phyloP scores from a whole-genome alignment of 2,797 vertebrate species.

The Phrynocephalus forsythii region DNA sequence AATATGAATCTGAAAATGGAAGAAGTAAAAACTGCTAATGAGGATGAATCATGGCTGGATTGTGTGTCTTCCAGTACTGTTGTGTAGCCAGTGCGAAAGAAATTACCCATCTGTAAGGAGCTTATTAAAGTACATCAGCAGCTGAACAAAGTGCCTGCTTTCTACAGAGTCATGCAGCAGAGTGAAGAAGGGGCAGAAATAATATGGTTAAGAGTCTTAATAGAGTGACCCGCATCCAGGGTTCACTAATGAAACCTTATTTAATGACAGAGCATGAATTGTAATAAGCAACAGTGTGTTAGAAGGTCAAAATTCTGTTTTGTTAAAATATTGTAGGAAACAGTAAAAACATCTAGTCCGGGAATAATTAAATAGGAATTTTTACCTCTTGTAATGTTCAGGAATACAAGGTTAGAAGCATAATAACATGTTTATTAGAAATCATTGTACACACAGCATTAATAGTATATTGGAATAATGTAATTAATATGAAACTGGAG shows the following conservation, averaged over 20 bases:
- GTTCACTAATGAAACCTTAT: conserved; percentile 7
- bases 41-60: not conserved
- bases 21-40: not conserved
- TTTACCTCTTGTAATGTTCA: not conserved
- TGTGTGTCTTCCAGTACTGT: not conserved
- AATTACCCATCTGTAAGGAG: conserved; percentile 16
- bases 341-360: not conserved
- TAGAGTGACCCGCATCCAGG: not conserved
- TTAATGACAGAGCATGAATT: not conserved
- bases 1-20: conserved; percentile 42
- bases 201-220: not conserved
- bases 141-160: not conserved
- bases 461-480: too few species aligned
- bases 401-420: not conserved
- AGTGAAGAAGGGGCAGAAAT: not conserved
- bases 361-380: not conserved
- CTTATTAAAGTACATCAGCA: conserved; percentile 20
- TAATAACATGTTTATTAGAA: not conserved
- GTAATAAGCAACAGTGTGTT: not conserved
- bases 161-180: not conserved
- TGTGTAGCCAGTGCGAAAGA: not conserved
- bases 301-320: not conserved
- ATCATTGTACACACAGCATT: not conserved
- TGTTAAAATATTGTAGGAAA: not conserved
- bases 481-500: not conserved